A percentile compares a stretch with the other conserved stretches of the same genome.
Evolutionary conservation across 2,797 vertebrate species (phyloP).

Genomic region (Simalia tracyae): DNA sequence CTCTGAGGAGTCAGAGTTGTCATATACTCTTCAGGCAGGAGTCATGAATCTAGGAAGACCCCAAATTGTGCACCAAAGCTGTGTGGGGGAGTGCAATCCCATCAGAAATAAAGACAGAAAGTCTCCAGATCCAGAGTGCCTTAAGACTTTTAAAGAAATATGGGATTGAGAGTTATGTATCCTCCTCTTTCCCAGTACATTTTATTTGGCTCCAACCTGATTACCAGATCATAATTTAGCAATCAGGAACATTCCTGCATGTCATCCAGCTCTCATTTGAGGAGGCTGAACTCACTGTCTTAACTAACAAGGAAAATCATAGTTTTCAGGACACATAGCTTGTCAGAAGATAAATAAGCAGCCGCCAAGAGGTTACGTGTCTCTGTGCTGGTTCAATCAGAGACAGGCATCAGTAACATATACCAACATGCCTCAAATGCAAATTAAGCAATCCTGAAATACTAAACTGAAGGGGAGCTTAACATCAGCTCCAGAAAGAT

Average conservation of each 20-base stretch:
- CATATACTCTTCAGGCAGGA: not conserved
- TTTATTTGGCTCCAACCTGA: not conserved
- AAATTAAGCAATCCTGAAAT: not conserved
- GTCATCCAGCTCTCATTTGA: not conserved
- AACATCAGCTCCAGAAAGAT: not conserved
- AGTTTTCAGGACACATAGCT: not conserved
- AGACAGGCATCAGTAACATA: not conserved
- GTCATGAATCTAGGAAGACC: not conserved
- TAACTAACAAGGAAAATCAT: not conserved
- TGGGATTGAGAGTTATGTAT: too few species aligned
- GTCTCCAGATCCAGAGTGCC: not conserved
- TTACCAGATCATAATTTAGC: not conserved
- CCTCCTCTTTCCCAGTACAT: not conserved
- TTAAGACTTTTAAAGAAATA: not conserved
- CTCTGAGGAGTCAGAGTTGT: not conserved
- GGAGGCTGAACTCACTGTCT: not conserved
- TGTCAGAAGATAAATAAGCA: slow-evolving; percentile 39
- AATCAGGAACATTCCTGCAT: not conserved
- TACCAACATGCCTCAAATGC: not conserved
- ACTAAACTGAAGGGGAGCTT: not conserved
- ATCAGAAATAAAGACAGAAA: not conserved
- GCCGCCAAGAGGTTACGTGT: slow-evolving; percentile 86
- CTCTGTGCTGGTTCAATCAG: slow-evolving; percentile 83
- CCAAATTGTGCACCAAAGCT: not conserved
- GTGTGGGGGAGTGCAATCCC: not conserved